Evolutionary conservation across 1,140 invertebrate genomes (phyloP).

Genomic region (Pseudobourletiella spinata): DNA sequence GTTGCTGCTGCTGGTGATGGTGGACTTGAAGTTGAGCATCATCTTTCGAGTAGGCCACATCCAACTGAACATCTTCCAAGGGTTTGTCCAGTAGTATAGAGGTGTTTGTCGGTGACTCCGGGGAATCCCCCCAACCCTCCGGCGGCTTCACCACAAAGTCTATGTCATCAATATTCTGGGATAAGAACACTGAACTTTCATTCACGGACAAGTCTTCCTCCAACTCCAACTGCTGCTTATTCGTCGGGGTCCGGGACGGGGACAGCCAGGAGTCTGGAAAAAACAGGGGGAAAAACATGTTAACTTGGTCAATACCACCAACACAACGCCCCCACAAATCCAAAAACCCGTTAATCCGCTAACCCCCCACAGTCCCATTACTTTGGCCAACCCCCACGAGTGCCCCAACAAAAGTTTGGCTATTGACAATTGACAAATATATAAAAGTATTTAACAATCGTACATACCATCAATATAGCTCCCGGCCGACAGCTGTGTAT

Average conservation of each 20-base stretch:
- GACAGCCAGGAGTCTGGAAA: not conserved
- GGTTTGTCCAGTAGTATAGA: not conserved
- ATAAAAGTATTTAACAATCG: too few species aligned
- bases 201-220: not conserved
- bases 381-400: too few species aligned
- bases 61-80: not conserved
- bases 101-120: conserved; percentile 5
- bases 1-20: not conserved
- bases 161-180: not conserved
- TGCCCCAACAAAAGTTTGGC: too few species aligned
- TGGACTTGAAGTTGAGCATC: not conserved
- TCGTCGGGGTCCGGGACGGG: not conserved
- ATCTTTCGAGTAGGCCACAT: not conserved
- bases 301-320: too few species aligned
- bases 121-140: conserved; percentile 23
- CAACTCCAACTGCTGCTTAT: not conserved
- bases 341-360: too few species aligned
- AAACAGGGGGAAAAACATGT: too few species aligned
- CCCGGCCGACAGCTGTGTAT: not conserved
- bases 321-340: too few species aligned
- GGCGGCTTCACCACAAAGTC: conserved; percentile 19
- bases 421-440: too few species aligned
- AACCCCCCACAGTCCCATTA: too few species aligned
- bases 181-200: not conserved
- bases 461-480: not conserved